Evolutionary conservation across 2,888 invertebrate genomes (phyloP), one percentile per base, ranked within the genome.

Genomic region (Drosophila imparisetae): DNA sequence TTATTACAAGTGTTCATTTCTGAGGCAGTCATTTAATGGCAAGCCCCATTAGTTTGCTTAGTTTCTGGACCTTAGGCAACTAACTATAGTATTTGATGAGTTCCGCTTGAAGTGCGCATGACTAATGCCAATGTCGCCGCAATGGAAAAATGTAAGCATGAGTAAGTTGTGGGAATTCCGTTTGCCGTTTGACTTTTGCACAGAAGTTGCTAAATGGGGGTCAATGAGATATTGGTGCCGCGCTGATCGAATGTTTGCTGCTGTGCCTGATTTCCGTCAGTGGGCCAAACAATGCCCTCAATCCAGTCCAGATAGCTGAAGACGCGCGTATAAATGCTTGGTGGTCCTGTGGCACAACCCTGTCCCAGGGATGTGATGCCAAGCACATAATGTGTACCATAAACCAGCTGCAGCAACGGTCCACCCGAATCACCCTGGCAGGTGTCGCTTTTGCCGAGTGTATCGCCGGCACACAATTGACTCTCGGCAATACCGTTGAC

Each of bases 251-350:
- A 80, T 0, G 70, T 73, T 11, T 70, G 70, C 29, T 65, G 52
- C 24, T 49, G 70, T 1, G n/a, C 6, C 18, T 34, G 21, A 6
- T 36, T 48, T 1, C 30, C 40, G 7, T 53, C 15, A 4, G n/a
- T 21, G 27, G 91, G 89, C 91, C 91, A 91, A 5, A 91, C 84
- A 63, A 83, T 83, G 11, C 66, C 30, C 64, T 91, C 91, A 34
- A 91, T 91, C 91, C 91, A 91, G 34, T 91, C 88, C 10, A 90
- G 58, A 49, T 81, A 91, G 45, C 83, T 78, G 34, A 86, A 91
- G n/a, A 90, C 83, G 24, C 91, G 76, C 0, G 91, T 85, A 36
- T 91, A 91, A 34, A 91, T 75, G 10, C 90, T 85, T 6, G 91
- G 92, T 11, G 91, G 91, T 0, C 86, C 85, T 32, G 79, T 81